Conservation (phyloP, 2,113 vertebrate species). For the Falcunculus frontatus region DNA sequence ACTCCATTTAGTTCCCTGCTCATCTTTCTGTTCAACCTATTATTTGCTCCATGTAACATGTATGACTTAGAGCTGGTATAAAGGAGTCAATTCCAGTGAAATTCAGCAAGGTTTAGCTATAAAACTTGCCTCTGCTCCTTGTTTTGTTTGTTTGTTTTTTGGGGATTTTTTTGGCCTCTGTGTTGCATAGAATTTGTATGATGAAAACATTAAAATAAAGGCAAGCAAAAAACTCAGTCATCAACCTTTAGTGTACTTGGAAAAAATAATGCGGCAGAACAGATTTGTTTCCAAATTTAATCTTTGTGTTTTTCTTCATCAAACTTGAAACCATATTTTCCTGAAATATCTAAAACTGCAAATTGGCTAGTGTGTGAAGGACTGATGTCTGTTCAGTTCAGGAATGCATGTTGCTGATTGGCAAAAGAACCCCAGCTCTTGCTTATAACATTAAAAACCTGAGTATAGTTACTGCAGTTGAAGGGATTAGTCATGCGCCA, state of each 20-base stretch:
- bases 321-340: not conserved
- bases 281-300: not conserved
- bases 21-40: slow-evolving; percentile 44
- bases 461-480: not conserved
- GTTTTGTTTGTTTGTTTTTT: not conserved
- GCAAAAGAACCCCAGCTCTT: not conserved
- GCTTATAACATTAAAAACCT: not conserved
- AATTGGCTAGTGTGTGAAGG: not conserved
- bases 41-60: slow-evolving; percentile 30
- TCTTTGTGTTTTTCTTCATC: not conserved
- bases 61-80: not conserved
- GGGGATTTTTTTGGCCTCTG: not conserved
- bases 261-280: not conserved
- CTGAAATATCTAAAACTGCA: not conserved
- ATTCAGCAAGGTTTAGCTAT: not conserved
- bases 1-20: slow-evolving; percentile 43
- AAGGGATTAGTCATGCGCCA: not conserved
- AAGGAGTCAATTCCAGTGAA: not conserved
- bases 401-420: not conserved
- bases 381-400: not conserved
- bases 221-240: not conserved
- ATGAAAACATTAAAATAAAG: not conserved
- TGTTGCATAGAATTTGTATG: not conserved
- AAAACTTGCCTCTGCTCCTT: not conserved
- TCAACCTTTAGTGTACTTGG: not conserved